Percentiles rank a stretch among this genome's conserved stretches.
Conservation (phyloP, 2,888 invertebrate species). For the Lithophane socia region DNA sequence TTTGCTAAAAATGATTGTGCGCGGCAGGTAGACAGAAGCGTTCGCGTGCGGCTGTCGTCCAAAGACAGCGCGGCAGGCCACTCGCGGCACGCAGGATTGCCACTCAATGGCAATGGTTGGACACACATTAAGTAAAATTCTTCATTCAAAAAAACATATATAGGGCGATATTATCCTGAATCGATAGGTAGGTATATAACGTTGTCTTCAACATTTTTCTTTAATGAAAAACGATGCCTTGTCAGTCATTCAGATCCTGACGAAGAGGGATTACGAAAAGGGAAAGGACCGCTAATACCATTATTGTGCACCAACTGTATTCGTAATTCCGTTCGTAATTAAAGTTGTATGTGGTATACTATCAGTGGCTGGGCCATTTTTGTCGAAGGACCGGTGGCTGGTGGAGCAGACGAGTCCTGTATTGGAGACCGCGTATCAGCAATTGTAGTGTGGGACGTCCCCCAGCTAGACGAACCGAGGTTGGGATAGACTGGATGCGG, state of each 20-base stretch:
- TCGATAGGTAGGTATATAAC: neutral
- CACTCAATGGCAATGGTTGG: no score
- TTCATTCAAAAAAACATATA: neutral
- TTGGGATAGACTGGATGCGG: neutral
- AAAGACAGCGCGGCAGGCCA: no score
- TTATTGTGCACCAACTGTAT: neutral
- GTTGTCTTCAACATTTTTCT: neutral
- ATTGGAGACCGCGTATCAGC: neutral
- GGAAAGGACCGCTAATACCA: neutral
- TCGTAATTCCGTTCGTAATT: neutral
- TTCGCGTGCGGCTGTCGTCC: no score
- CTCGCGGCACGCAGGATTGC: no score
- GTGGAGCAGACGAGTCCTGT: neutral
- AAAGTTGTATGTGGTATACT: neutral
- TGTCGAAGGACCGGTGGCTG: neutral
- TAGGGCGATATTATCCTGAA: neutral
- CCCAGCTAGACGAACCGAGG: neutral
- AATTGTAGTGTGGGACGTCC: neutral
- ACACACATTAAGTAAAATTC: neutral
- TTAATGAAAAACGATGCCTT: neutral
- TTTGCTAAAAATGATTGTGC: no score
- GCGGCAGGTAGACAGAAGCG: no score
- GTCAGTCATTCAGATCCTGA: neutral
- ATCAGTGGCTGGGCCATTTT: neutral
- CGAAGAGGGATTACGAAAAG: neutral